Evolutionary conservation across 2,113 vertebrate species (phyloP).

Genomic region (Mormyrus iriodes): DNA sequence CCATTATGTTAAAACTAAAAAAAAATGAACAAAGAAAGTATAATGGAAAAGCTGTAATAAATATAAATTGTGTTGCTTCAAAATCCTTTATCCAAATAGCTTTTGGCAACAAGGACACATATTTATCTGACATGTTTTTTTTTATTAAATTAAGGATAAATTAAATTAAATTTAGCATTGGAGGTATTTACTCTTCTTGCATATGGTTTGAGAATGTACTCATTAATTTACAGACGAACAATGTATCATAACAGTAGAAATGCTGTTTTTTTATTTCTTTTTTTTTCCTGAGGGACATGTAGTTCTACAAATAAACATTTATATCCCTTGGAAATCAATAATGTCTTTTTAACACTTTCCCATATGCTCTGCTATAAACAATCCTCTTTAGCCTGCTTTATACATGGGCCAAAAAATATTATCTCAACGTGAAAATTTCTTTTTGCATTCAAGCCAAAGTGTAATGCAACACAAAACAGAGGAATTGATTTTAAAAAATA

Average conservation of each 20-base stretch:
- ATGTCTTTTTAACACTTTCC: not conserved
- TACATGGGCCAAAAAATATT: not conserved
- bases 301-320: not conserved
- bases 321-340: not conserved
- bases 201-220: not conserved
- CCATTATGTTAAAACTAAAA: not conserved
- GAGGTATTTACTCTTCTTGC: constrained; percentile 14
- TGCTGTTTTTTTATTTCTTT: not conserved
- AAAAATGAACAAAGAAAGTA: not conserved
- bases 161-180: constrained; percentile 21
- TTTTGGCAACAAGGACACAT: constrained; percentile 28
- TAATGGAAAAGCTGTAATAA: not conserved
- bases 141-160: not conserved
- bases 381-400: not conserved
- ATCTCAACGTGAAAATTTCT: not conserved
- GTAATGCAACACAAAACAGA: not conserved
- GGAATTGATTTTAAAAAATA: not conserved
- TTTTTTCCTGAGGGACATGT: not conserved
- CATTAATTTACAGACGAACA: not conserved
- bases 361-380: not conserved
- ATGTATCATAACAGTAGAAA: not conserved
- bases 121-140: constrained; percentile 25
- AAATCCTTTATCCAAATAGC: not conserved
- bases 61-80: not conserved
- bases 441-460: not conserved